Evolutionary conservation across 2,113 vertebrate genomes (phyloP).

Genomic region (Burhinus oedicnemus): DNA sequence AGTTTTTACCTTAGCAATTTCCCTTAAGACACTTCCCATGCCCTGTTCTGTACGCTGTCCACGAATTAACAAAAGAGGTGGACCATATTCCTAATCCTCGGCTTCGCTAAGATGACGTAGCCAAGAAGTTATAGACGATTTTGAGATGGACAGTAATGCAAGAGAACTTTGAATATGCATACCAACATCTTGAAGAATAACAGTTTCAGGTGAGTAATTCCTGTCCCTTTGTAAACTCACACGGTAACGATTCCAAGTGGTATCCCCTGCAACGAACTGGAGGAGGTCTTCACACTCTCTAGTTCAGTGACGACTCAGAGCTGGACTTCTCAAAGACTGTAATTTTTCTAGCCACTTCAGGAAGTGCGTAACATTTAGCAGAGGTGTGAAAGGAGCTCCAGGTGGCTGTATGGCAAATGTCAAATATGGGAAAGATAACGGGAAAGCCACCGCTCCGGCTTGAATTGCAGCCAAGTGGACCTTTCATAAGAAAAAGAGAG

Average conservation of each 20-base stretch:
- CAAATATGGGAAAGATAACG: not conserved
- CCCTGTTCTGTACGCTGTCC: not conserved
- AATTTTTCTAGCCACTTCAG: not conserved
- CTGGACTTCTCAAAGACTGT: not conserved
- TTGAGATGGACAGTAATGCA: not conserved
- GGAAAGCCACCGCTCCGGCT: not conserved
- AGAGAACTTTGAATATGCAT: not conserved
- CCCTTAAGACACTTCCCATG: not conserved
- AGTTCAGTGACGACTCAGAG: not conserved
- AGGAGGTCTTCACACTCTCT: not conserved
- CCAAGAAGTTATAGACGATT: not conserved
- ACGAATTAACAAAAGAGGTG: not conserved
- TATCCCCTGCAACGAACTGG: not conserved
- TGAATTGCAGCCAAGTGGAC: slow-evolving; percentile 8
- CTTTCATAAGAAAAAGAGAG: not conserved
- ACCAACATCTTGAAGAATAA: not conserved
- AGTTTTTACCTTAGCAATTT: not conserved
- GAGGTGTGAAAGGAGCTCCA: not conserved
- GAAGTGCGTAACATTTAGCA: not conserved
- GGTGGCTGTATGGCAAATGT: not conserved
- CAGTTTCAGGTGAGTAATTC: not conserved
- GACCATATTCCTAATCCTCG: not conserved
- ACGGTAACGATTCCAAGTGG: not conserved
- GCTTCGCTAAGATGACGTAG: not conserved
- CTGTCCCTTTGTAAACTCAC: not conserved